Evolutionary conservation across 2,113 vertebrate species (phyloP).

Genomic region (Serranochromis macrocephalus): DNA sequence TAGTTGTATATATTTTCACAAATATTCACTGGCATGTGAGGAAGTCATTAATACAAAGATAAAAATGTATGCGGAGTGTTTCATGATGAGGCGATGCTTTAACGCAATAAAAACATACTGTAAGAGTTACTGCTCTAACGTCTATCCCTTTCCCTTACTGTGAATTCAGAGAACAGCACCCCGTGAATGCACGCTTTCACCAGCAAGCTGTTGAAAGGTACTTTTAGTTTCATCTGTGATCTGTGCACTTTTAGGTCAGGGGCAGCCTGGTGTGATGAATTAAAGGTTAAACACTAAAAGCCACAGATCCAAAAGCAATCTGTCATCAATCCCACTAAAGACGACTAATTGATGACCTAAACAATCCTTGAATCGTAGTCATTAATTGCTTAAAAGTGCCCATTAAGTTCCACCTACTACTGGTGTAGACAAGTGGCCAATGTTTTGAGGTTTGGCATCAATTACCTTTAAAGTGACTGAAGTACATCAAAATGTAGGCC

Average conservation of each 20-base stretch:
- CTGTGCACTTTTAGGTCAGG: conserved; percentile 29
- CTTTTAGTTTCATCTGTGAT: conserved; percentile 21
- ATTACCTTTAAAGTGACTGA: background rate
- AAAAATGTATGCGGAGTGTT: background rate
- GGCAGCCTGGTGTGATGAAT: conserved; percentile 37
- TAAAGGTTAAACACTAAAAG: conserved; percentile 1
- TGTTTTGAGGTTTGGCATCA: conserved; percentile 21
- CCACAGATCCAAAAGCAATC: background rate
- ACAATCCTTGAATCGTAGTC: background rate
- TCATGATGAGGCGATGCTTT: background rate
- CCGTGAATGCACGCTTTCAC: conserved; percentile 49
- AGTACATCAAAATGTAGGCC: conserved; percentile 13
- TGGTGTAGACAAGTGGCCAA: background rate
- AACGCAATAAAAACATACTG: background rate
- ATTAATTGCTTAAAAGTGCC: conserved; percentile 25
- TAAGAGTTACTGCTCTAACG: background rate
- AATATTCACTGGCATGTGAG: background rate
- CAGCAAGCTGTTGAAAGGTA: conserved; percentile 12
- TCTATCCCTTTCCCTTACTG: background rate
- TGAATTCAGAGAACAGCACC: background rate
- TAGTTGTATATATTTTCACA: conserved; percentile 6
- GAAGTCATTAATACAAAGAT: conserved; percentile 4
- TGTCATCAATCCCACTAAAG: background rate
- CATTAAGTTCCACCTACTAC: conserved; percentile 29
- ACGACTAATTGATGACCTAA: background rate